phyloP scores from a whole-genome alignment of 2,113 vertebrate genomes.

The Carassius carassius region DNA sequence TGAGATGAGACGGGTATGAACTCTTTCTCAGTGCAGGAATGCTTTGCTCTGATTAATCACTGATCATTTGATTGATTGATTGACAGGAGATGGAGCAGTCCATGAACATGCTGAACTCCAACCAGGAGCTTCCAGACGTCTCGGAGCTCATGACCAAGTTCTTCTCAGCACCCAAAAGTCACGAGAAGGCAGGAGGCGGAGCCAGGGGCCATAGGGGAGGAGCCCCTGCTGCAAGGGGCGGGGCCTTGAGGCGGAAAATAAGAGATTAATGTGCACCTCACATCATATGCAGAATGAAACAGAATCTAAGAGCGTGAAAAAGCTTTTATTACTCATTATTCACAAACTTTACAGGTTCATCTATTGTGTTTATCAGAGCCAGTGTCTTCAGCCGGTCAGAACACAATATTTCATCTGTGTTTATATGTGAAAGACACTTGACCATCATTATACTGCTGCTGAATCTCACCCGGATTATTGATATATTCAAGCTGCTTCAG shows the following conservation, averaged over 20 bases:
- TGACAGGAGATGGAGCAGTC: conserved; percentile 98
- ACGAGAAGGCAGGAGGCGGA: conserved; percentile 77
- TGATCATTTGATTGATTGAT: too few species aligned
- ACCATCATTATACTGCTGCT: background rate
- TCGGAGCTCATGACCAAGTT: conserved; percentile 99
- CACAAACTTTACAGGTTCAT: too few species aligned
- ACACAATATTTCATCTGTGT: too few species aligned
- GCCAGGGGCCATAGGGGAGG: conserved; percentile 79
- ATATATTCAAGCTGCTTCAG: too few species aligned
- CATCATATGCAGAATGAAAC: background rate
- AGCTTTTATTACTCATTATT: too few species aligned
- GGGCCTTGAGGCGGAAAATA: conserved; percentile 83
- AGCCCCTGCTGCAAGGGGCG: conserved; percentile 78
- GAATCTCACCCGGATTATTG: too few species aligned
- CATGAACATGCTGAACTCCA: conserved; percentile 99
- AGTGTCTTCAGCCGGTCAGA: too few species aligned
- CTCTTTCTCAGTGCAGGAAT: conserved; percentile 30
- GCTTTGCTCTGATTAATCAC: background rate
- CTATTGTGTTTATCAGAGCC: too few species aligned
- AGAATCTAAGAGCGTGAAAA: too few species aligned
- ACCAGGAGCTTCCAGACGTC: conserved; percentile 96
- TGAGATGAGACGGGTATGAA: conserved; percentile 96
- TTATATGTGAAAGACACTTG: too few species aligned
- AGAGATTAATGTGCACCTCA: conserved; percentile 29
- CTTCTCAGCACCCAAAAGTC: conserved; percentile 89